Evolutionary conservation across 2,797 vertebrate species (phyloP).

Genomic region (Hyperoplus lanceolatus): DNA sequence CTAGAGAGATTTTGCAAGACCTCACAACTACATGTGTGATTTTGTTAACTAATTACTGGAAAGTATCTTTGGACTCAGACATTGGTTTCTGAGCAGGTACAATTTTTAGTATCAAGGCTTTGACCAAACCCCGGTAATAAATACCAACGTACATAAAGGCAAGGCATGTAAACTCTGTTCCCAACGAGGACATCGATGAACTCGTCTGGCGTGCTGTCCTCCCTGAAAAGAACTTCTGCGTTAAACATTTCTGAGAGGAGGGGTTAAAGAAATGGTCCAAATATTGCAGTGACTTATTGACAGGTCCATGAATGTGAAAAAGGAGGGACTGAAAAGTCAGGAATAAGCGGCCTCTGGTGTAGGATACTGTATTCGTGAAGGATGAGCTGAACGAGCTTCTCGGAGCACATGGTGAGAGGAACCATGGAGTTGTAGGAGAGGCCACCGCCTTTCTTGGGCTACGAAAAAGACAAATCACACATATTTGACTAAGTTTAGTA

Average conservation of each 20-base stretch:
- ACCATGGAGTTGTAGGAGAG: slow-evolving; percentile 98
- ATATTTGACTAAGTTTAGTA: not conserved
- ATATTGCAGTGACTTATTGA: not conserved
- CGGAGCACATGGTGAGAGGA: slow-evolving; percentile 95
- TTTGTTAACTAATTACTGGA: not conserved
- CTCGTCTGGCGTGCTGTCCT: slow-evolving; percentile 95
- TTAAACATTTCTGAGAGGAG: slow-evolving; percentile 95
- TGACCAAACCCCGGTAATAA: not conserved
- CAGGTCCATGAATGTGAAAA: not conserved
- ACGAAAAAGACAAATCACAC: slow-evolving; percentile 20
- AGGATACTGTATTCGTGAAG: slow-evolving; percentile 99
- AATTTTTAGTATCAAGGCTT: not conserved
- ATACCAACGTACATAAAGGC: slow-evolving; percentile 91
- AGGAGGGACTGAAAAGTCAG: not conserved
- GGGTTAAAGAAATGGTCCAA: slow-evolving; percentile 67
- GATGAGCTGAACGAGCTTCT: slow-evolving; percentile 98
- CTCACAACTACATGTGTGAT: not conserved
- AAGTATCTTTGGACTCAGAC: not conserved
- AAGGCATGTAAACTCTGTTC: slow-evolving; percentile 98
- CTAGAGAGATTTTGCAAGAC: not conserved
- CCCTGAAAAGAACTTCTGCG: slow-evolving; percentile 96
- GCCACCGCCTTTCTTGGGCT: slow-evolving; percentile 98
- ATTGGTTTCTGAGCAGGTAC: not conserved
- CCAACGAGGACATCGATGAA: slow-evolving; percentile 98
- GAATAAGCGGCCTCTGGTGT: slow-evolving; percentile 32